These are phyloP conservation scores for Nomada flava DNA, from an alignment of 2,888 invertebrate genomes.

Conservation along the genomic window DNA sequence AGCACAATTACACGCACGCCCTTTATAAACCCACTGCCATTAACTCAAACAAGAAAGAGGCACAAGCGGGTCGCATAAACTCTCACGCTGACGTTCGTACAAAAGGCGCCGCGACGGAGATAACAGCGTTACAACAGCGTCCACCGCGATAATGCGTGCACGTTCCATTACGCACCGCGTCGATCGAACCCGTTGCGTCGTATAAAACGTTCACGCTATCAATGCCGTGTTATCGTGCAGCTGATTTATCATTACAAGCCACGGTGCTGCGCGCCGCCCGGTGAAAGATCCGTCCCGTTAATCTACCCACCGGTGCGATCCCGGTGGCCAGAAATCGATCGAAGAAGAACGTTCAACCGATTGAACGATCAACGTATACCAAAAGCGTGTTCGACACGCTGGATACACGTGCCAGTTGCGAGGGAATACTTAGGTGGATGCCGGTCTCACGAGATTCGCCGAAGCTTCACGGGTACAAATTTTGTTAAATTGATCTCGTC, in stretches of 20 bases:
- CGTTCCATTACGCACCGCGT: conserved; percentile 39
- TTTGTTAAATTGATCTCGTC: conserved; percentile 35
- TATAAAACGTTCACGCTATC: conserved; percentile 35
- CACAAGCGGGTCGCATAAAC: neutral
- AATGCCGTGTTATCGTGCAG: conserved; percentile 37
- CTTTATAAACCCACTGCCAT: too few relatives aligned
- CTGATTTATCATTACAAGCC: conserved; percentile 49
- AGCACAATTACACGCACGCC: too few relatives aligned
- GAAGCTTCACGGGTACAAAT: neutral
- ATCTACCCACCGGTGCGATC: neutral
- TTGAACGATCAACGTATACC: neutral
- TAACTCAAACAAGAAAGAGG: neutral
- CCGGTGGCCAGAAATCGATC: neutral
- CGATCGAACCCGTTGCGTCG: conserved; percentile 30
- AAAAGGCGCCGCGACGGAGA: conserved; percentile 23
- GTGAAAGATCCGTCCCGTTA: conserved; percentile 19
- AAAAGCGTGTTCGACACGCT: conserved; percentile 6
- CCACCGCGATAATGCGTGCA: conserved; percentile 42
- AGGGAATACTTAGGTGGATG: conserved; percentile 23
- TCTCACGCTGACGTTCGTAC: neutral
- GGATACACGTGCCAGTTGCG: neutral
- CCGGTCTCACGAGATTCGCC: neutral
- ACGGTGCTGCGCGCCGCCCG: neutral
- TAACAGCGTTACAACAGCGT: conserved; percentile 20
- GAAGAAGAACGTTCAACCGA: too few relatives aligned